Evolutionary conservation across 2,888 invertebrate genomes (phyloP), one percentile per base, ranked within the genome.

Genomic region (Creontiades dilutus): DNA sequence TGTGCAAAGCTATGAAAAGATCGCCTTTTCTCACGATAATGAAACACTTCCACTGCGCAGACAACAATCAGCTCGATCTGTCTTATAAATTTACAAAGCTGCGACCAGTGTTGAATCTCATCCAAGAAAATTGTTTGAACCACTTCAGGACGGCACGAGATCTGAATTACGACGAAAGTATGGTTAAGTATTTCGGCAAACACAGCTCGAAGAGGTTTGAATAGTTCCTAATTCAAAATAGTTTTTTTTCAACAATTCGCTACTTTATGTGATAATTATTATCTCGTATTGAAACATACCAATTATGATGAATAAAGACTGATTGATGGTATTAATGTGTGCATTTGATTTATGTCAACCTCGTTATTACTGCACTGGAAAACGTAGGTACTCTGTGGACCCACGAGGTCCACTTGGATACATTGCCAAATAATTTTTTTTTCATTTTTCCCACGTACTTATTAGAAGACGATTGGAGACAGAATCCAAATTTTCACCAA

Each of bases 1-100:
- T 11, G 16, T 27, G 80, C 16, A 80, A 80, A 28, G 37, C 80
- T 3, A 80, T 80, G 46, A 80, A 14, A 80, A 80, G 28, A 80
- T 28, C 3, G 5, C n/a, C 3, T 37, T 80, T 80, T 19, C 37
- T 52, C 52, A 52, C 52, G 2, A 52, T 37, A 37, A 4, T 37
- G 37, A 37, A 37, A 37, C 37, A 37, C 37, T 37, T 4, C 7
- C 37, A 37, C 37, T 37, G 7, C 7, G 37, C 37, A 37, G 37
- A 37, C 37, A 37, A 4, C 37, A 37, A 37, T 37, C 37, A 37
- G 7, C 37, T 37, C 37, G 37, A 37, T 37, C 37, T 37, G 3
- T 37, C 37, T 37, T 2, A 37, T 37, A 37, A 37, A 37, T 37
- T 37, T 37, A 37, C 37, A 37, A 7, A 37, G 37, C 37, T 7